Conservation (phyloP, 2,888 invertebrate species). For the Pasiphila rectangulata region DNA sequence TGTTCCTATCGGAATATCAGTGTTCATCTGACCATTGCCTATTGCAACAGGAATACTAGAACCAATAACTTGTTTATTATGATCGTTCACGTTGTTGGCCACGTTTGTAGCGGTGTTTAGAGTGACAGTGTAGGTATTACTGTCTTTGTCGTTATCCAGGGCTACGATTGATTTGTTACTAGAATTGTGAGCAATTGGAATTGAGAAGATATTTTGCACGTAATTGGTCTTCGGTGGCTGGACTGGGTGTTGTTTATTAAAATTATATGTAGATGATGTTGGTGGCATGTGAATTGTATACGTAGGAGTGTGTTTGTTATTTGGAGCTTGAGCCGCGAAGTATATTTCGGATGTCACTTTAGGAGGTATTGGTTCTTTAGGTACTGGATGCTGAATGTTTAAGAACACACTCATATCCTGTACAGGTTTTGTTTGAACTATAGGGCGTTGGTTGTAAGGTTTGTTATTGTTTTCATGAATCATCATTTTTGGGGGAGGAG, state of each 20-base stretch:
- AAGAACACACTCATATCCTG: conserved; percentile 73
- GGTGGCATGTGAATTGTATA: conserved; percentile 69
- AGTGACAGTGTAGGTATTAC: conserved; percentile 58
- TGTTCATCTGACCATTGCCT: conserved; percentile 55
- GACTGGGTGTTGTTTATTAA: conserved; percentile 36
- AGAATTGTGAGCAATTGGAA: conserved; percentile 43
- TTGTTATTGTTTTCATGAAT: conserved; percentile 60
- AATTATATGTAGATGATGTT: conserved; percentile 41
- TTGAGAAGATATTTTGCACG: conserved; percentile 45
- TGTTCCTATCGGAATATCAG: conserved; percentile 74
- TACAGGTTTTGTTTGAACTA: conserved; percentile 67
- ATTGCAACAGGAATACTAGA: conserved; percentile 65
- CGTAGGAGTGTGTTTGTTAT: conserved; percentile 60
- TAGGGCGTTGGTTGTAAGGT: conserved; percentile 61
- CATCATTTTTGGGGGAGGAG: conserved; percentile 65
- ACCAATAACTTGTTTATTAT: conserved; percentile 56
- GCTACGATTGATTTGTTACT: conserved; percentile 48
- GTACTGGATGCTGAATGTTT: conserved; percentile 70
- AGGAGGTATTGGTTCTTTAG: conserved; percentile 60
- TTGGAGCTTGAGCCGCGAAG: conserved; percentile 69
- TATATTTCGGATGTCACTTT: conserved; percentile 78
- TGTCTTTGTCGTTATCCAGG: conserved; percentile 49
- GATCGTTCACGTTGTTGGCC: conserved; percentile 50
- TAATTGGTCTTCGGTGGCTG: conserved; percentile 31
- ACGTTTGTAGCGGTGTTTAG: conserved; percentile 67